Percentiles rank a stretch among this genome's conserved stretches.
These are phyloP conservation scores for Pomacea canaliculata DNA, from an alignment of 2,888 invertebrate species.

Conservation along the genomic window DNA sequence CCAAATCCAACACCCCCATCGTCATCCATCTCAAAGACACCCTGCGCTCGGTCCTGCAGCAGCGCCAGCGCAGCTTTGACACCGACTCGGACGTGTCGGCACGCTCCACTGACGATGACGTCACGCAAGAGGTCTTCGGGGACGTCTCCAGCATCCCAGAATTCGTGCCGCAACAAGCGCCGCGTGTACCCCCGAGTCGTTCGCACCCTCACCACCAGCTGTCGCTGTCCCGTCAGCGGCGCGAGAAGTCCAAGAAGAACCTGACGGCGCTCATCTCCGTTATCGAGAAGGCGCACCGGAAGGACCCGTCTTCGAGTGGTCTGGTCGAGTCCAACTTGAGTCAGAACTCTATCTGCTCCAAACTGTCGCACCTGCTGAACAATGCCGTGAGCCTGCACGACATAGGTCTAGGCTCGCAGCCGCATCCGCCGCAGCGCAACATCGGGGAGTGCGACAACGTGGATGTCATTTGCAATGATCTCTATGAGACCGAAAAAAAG, in stretches of 20 bases:
- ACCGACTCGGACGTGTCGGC: constrained; percentile 37
- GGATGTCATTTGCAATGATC: constrained; percentile 66
- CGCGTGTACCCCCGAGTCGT: not conserved
- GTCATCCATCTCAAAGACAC: constrained; percentile 62
- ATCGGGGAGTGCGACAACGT: constrained; percentile 63
- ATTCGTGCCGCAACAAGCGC: constrained; percentile 25
- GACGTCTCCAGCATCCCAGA: constrained; percentile 37
- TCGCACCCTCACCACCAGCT: constrained; percentile 6
- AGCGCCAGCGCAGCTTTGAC: constrained; percentile 48
- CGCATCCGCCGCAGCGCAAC: constrained; percentile 41
- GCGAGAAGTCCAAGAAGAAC: constrained; percentile 62
- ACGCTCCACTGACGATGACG: constrained; percentile 36
- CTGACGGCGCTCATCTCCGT: constrained; percentile 64
- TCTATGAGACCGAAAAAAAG: constrained; percentile 51
- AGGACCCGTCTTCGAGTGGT: constrained; percentile 37
- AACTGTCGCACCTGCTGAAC: constrained; percentile 47
- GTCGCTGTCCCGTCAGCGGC: not conserved
- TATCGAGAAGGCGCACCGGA: constrained; percentile 62
- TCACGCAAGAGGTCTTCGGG: constrained; percentile 24
- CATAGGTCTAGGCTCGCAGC: constrained; percentile 23
- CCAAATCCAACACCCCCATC: constrained; percentile 58
- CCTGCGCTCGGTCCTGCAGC: constrained; percentile 51
- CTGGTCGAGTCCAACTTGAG: constrained; percentile 37
- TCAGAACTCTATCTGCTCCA: constrained; percentile 27
- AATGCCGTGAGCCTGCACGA: constrained; percentile 48